These are phyloP conservation scores for rat (Rattus norvegicus) DNA, from an alignment of 2,113 vertebrate genomes.

Conservation along the genomic window GRCr8 NC_086019.1:132776001-132776500, in stretches of 20 bases:
- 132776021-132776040: neutral
- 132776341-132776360: neutral
- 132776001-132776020: neutral
- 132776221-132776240: neutral
- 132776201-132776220: neutral
- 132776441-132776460: fast-evolving
- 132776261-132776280: neutral
- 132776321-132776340: neutral
- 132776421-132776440: fast-evolving
- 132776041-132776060: neutral
- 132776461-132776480: neutral
- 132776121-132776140: neutral
- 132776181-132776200: neutral
- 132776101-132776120: neutral
- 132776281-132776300: neutral
- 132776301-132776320: neutral
- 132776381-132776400: neutral
- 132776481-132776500: fast-evolving
- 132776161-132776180: neutral
- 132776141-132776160: neutral
- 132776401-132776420: neutral
- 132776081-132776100: neutral
- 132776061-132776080: neutral
- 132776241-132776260: neutral
- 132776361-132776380: neutral